phyloP scores from a whole-genome alignment of 2,888 invertebrate species.

The Nebria salina region DNA sequence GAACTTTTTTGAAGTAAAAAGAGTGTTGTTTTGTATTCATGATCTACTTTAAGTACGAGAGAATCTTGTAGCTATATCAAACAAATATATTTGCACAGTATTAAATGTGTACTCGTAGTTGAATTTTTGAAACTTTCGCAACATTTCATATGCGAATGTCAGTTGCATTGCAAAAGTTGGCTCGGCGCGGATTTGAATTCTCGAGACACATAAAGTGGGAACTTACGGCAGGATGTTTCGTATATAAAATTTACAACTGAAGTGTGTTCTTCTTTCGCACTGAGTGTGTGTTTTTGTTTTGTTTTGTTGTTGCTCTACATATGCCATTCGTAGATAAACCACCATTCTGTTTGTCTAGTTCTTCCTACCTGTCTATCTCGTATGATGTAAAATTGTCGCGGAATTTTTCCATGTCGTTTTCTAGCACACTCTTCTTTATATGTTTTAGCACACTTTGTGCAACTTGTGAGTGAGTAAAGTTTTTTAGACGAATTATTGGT shows the following conservation, averaged over 20 bases:
- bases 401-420: background rate
- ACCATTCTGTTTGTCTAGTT: background rate
- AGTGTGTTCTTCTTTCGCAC: background rate
- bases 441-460: constrained; percentile 7
- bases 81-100: constrained; percentile 23
- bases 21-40: too few species aligned
- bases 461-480: background rate
- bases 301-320: background rate
- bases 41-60: too few species aligned
- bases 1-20: too few species aligned
- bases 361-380: background rate
- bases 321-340: background rate
- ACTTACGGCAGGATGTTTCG: constrained; percentile 22
- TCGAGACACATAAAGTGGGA: constrained; percentile 22
- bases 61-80: background rate
- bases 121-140: constrained; percentile 33
- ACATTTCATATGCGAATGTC: constrained; percentile 2
- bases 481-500: background rate
- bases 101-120: constrained; percentile 33
- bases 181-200: constrained; percentile 19
- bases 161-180: constrained; percentile 11
- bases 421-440: background rate
- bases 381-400: background rate
- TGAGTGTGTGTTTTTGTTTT: background rate
- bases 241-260: constrained; percentile 41